phyloP scores from a whole-genome alignment of 2,113 vertebrate genomes.

The Mesitornis unicolor region DNA sequence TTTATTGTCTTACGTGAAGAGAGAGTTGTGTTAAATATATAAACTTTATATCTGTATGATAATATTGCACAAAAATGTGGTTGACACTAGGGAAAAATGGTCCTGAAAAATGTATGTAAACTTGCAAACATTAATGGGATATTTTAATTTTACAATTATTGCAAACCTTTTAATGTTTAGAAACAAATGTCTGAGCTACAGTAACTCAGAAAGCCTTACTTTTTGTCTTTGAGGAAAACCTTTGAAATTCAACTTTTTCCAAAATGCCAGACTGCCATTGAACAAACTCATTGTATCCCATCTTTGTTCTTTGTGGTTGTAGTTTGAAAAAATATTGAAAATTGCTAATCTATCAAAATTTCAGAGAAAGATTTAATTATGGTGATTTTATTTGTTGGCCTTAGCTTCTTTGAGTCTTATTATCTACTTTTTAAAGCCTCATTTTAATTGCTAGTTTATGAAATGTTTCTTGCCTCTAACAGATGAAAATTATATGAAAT shows the following conservation, averaged over 20 bases:
- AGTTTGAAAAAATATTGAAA: background rate
- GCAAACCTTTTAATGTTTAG: background rate
- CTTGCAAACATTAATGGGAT: background rate
- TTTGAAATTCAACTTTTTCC: background rate
- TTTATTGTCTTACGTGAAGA: background rate
- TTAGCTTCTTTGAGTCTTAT: background rate
- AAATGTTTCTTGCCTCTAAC: background rate
- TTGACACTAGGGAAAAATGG: background rate
- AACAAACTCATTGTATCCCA: background rate
- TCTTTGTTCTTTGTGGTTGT: background rate
- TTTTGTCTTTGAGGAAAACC: background rate
- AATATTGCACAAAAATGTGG: background rate
- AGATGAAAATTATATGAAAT: background rate
- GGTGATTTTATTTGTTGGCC: background rate
- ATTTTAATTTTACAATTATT: slow-evolving; percentile 11
- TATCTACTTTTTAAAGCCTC: background rate
- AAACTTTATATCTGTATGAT: background rate
- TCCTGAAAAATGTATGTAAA: background rate
- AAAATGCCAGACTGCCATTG: background rate
- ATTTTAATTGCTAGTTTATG: background rate
- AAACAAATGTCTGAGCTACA: background rate
- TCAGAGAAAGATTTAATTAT: background rate
- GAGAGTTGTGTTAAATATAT: background rate
- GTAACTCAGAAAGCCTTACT: background rate
- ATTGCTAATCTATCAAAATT: background rate